Evolutionary conservation across 2,888 invertebrate species (phyloP).

Genomic region (Leptura quadrifasciata): DNA sequence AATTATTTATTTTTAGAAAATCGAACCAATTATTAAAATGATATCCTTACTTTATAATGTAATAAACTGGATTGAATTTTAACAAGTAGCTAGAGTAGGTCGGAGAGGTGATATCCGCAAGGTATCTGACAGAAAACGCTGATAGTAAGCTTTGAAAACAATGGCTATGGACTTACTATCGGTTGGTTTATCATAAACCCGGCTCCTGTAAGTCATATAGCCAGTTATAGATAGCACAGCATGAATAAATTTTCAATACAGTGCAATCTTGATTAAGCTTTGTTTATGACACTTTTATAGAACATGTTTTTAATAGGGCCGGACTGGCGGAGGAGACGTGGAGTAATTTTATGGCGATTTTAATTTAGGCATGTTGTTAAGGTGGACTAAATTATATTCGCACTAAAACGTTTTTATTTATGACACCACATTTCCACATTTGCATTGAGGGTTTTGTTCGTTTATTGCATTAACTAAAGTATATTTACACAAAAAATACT

Average conservation of each 20-base stretch:
- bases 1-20: slow-evolving; percentile 50
- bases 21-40: slow-evolving; percentile 31
- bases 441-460: too few species aligned
- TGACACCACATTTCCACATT: too few species aligned
- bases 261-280: slow-evolving; percentile 49
- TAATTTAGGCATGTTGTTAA: too few species aligned
- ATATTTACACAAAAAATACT: too few species aligned
- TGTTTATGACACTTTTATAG: slow-evolving; percentile 38
- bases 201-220: slow-evolving; percentile 39
- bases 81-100: slow-evolving; percentile 45
- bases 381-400: too few species aligned
- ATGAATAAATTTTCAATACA: slow-evolving; percentile 43
- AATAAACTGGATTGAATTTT: slow-evolving; percentile 49
- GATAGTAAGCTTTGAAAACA: slow-evolving; percentile 41
- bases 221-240: slow-evolving; percentile 29
- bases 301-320: not conserved
- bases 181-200: slow-evolving; percentile 9
- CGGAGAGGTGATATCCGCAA: slow-evolving; percentile 20
- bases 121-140: slow-evolving; percentile 38
- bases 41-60: slow-evolving; percentile 28
- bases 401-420: too few species aligned
- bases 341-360: too few species aligned
- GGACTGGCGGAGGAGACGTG: not conserved
- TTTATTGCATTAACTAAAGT: too few species aligned
- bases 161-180: slow-evolving; percentile 34